Evolutionary conservation across 2,113 vertebrate species (phyloP).

Genomic region (Indri indri): DNA sequence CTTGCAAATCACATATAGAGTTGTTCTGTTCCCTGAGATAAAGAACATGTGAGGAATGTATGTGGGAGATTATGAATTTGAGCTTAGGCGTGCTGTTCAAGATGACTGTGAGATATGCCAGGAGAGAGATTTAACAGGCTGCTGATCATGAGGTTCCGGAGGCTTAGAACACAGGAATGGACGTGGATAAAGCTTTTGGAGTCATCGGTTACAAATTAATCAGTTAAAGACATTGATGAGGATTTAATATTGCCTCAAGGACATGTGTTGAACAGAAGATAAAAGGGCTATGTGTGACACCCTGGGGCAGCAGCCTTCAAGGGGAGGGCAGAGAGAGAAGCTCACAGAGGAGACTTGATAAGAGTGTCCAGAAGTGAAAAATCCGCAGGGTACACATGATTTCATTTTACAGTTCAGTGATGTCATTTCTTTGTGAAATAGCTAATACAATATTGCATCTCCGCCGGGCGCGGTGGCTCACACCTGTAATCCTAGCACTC

Average conservation of each 20-base stretch:
- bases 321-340: not conserved
- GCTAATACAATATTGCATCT: not conserved
- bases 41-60: not conserved
- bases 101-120: not conserved
- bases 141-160: not conserved
- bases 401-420: not conserved
- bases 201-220: not conserved
- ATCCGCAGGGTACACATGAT: not conserved
- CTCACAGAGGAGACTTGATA: not conserved
- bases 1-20: not conserved
- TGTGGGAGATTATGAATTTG: not conserved
- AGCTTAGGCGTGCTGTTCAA: not conserved
- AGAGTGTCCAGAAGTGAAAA: not conserved
- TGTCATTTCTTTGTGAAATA: not conserved
- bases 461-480: too few relatives aligned
- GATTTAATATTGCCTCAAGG: not conserved
- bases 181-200: not conserved
- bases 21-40: not conserved
- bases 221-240: not conserved
- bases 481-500: too few relatives aligned
- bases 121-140: not conserved
- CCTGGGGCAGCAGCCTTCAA: not conserved
- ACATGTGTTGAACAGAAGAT: not conserved
- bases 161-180: not conserved
- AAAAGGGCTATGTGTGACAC: not conserved